Conservation (phyloP, 1,140 invertebrate species). For the Teleogryllus occipitalis region DNA sequence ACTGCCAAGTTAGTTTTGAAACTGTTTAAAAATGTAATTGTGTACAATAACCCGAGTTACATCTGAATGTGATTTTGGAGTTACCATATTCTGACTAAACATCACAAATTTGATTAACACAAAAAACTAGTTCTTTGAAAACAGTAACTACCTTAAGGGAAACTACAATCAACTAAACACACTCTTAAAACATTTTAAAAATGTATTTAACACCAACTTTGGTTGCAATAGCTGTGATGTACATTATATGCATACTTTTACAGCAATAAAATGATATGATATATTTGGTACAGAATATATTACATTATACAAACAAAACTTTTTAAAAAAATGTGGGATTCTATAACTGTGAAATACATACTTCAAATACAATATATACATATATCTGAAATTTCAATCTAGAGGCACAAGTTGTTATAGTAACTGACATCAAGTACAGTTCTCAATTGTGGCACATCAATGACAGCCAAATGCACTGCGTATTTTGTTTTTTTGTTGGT, state of each 20-base stretch:
- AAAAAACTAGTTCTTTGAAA: too few relatives aligned
- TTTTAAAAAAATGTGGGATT: background rate
- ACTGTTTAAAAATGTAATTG: too few relatives aligned
- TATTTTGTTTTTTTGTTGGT: background rate
- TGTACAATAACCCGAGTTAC: too few relatives aligned
- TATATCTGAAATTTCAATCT: background rate
- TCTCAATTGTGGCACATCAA: background rate
- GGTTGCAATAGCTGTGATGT: background rate
- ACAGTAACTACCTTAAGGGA: too few relatives aligned
- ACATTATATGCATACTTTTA: background rate
- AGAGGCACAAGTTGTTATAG: background rate
- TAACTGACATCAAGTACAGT: background rate
- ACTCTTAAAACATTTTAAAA: background rate
- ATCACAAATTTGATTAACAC: too few relatives aligned
- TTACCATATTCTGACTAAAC: too few relatives aligned
- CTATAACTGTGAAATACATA: background rate
- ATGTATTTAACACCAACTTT: slow-evolving; percentile 5
- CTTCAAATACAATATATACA: background rate
- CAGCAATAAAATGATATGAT: background rate
- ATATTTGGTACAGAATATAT: background rate
- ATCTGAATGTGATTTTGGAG: too few relatives aligned
- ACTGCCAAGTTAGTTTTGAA: too few relatives aligned
- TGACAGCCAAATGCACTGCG: background rate
- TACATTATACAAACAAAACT: background rate
- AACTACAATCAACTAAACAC: too few relatives aligned